Conservation (phyloP, 2,888 invertebrate genomes). For the Acrobasis repandana region DNA sequence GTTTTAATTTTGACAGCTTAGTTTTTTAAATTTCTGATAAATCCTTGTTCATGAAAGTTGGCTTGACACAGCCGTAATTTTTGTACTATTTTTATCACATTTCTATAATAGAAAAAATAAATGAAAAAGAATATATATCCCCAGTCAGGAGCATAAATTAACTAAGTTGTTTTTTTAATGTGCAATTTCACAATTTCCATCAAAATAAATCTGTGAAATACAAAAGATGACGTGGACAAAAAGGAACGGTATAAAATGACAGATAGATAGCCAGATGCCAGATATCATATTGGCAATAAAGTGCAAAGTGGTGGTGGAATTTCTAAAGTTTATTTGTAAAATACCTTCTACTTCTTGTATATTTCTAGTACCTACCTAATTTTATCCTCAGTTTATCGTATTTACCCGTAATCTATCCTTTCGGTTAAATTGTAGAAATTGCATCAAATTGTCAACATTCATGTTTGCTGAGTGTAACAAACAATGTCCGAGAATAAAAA, state of each 20-base stretch:
- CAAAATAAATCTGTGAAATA: neutral
- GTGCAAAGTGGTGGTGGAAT: constrained; percentile 63
- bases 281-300: constrained; percentile 47
- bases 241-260: constrained; percentile 32
- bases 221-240: constrained; percentile 37
- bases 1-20: neutral
- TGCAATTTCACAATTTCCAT: neutral
- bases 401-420: neutral
- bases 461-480: constrained; percentile 58
- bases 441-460: constrained; percentile 29
- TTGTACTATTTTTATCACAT: neutral
- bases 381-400: constrained; percentile 13
- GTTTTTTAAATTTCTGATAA: neutral
- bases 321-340: constrained; percentile 48
- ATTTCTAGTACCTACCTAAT: constrained; percentile 24
- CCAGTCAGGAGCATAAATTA: no score
- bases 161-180: neutral
- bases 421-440: neutral
- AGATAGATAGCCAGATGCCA: neutral
- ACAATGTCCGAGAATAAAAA: constrained; percentile 75
- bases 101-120: no score
- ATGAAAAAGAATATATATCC: no score
- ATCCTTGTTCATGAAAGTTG: neutral
- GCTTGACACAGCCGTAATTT: neutral
- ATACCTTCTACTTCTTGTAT: constrained; percentile 13